Percentiles rank a stretch among this genome's conserved stretches.
Evolutionary conservation across 2,888 invertebrate species (phyloP).

Genomic region (Leptopilina syphax): DNA sequence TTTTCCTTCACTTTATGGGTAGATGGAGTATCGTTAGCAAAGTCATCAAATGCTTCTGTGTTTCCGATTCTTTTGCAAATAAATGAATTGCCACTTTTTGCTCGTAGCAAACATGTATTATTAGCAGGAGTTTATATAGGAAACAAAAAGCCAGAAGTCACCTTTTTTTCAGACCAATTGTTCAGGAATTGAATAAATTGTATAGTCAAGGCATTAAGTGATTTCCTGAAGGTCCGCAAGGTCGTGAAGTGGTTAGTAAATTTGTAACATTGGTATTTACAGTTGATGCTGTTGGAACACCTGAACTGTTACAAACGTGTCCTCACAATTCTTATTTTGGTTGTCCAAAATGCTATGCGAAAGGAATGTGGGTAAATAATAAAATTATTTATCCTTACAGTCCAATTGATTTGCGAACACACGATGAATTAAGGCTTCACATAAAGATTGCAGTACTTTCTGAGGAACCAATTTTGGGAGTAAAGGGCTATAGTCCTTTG

Average conservation of each 20-base stretch:
- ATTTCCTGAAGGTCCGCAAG: slow-evolving; percentile 7
- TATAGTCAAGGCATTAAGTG: slow-evolving; percentile 45
- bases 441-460: not conserved
- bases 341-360: slow-evolving; percentile 25
- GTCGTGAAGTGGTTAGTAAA: slow-evolving; percentile 29
- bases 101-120: slow-evolving; percentile 45
- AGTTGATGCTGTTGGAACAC: slow-evolving; percentile 42
- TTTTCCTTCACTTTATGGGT: slow-evolving; percentile 49
- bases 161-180: slow-evolving; percentile 28
- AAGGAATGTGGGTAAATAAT: not conserved
- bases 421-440: not conserved
- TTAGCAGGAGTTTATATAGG: slow-evolving; percentile 48
- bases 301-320: slow-evolving; percentile 46
- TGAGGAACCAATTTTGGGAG: not conserved
- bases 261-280: slow-evolving; percentile 41
- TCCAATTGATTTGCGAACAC: not conserved
- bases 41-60: slow-evolving; percentile 40
- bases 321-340: slow-evolving; percentile 42
- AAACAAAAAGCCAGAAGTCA: slow-evolving; percentile 42
- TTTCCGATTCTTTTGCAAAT: slow-evolving; percentile 46
- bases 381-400: not conserved
- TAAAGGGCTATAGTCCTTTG: not conserved
- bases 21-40: slow-evolving; percentile 39
- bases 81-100: slow-evolving; percentile 48
- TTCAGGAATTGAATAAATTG: not conserved